Conservation (phyloP, 2,888 invertebrate species). For the Alloscopus bannaensis region DNA sequence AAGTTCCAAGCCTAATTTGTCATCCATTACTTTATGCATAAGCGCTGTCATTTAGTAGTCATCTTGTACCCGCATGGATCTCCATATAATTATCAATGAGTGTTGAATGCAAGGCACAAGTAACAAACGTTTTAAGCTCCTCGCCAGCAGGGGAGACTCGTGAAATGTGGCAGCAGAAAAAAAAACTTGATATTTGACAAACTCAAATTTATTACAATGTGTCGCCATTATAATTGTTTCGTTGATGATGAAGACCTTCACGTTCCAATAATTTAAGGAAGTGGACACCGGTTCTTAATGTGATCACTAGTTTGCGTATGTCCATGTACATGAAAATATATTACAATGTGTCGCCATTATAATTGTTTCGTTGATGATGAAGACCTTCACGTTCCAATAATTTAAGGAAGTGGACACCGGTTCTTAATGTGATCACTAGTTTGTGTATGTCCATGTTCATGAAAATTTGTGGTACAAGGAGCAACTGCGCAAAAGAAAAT, state of each 20-base stretch:
- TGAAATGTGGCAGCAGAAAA: too few relatives aligned
- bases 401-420: slow-evolving; percentile 43
- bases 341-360: slow-evolving; percentile 28
- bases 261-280: slow-evolving; percentile 56
- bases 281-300: slow-evolving; percentile 5
- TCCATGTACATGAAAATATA: too few relatives aligned
- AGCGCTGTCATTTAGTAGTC: too few relatives aligned
- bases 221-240: slow-evolving; percentile 26
- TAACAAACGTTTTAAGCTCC: too few relatives aligned
- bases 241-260: slow-evolving; percentile 35
- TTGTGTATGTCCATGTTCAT: neutral
- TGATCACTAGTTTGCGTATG: too few relatives aligned
- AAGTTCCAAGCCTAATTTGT: slow-evolving; percentile 54
- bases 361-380: slow-evolving; percentile 22
- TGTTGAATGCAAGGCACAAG: too few relatives aligned
- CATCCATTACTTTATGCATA: too few relatives aligned
- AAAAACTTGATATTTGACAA: slow-evolving; percentile 25
- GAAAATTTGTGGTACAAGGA: neutral
- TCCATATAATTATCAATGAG: too few relatives aligned
- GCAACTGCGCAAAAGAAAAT: neutral
- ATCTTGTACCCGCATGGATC: too few relatives aligned
- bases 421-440: neutral
- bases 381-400: slow-evolving; percentile 50
- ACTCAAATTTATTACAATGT: slow-evolving; percentile 15
- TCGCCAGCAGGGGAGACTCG: too few relatives aligned